Evolutionary conservation across 2,113 vertebrate species (phyloP).

Genomic region (Struthio camelus): DNA sequence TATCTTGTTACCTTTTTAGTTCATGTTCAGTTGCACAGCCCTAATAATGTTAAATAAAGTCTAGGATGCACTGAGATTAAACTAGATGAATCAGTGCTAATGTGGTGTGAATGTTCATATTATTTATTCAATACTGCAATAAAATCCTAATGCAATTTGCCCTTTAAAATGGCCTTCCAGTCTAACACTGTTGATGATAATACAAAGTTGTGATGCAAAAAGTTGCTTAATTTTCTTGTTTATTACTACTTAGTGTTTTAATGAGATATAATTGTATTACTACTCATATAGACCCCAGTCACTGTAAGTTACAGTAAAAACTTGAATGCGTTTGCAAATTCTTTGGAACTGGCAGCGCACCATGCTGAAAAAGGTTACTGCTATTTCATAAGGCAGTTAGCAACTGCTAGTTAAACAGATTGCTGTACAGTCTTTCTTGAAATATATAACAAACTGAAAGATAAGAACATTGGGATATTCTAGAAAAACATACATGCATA

Average conservation of each 20-base stretch:
- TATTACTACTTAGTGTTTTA: conserved; percentile 18
- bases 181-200: not conserved
- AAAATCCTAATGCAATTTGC: conserved; percentile 15
- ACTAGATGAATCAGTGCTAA: not conserved
- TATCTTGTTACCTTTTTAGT: not conserved
- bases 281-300: conserved; percentile 4
- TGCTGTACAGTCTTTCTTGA: not conserved
- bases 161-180: conserved; percentile 14
- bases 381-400: not conserved
- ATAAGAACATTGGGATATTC: not conserved
- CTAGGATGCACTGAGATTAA: not conserved
- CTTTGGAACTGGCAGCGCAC: not conserved
- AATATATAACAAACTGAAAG: not conserved
- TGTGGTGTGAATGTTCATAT: not conserved
- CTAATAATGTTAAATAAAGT: not conserved
- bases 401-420: not conserved
- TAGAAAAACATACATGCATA: not conserved
- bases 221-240: not conserved
- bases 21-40: not conserved
- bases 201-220: not conserved
- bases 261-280: conserved; percentile 4
- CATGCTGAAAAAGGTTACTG: not conserved
- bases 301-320: not conserved
- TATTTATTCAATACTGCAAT: conserved; percentile 20
- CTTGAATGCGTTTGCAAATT: not conserved